These are phyloP conservation scores for Parnassius orleans DNA, from an alignment of 2,888 invertebrate species.

Conservation along the genomic window DNA sequence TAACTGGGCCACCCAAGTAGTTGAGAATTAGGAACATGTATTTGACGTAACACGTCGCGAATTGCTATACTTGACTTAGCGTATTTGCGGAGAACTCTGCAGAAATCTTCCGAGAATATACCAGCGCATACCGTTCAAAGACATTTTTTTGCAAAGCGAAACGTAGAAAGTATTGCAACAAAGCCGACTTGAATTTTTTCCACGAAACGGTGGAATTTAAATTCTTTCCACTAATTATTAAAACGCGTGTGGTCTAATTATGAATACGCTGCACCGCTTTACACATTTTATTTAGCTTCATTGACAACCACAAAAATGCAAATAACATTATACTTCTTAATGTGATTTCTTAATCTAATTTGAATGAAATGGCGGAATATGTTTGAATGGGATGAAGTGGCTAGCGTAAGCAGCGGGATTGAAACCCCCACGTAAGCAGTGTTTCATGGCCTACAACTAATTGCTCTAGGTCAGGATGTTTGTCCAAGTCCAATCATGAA, in stretches of 20 bases:
- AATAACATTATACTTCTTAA: neutral
- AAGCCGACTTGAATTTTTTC: conserved; percentile 68
- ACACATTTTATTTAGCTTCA: conserved; percentile 49
- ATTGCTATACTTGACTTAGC: conserved; percentile 61
- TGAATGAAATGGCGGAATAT: too few species aligned
- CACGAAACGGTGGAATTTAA: conserved; percentile 69
- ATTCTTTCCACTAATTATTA: conserved; percentile 67
- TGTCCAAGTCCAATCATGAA: too few species aligned
- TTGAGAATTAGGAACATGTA: conserved; percentile 61
- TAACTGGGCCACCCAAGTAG: conserved; percentile 73
- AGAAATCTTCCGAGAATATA: conserved; percentile 65
- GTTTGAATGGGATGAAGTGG: too few species aligned
- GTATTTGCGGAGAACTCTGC: conserved; percentile 41
- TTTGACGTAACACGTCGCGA: conserved; percentile 71
- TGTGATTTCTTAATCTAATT: too few species aligned
- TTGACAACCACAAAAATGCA: neutral
- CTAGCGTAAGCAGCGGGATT: too few species aligned
- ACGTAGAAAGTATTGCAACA: conserved; percentile 68
- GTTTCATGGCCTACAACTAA: too few species aligned
- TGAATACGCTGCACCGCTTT: conserved; percentile 47
- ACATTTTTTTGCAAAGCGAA: conserved; percentile 68
- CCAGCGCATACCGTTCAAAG: conserved; percentile 68
- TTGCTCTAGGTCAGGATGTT: too few species aligned
- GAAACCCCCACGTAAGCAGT: too few species aligned
- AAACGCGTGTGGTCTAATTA: conserved; percentile 79